Evolutionary conservation across 23 tunicate genomes (phyloP), one percentile per base, ranked within the genome.

Genomic region (Trididemnum miniatum): DNA sequence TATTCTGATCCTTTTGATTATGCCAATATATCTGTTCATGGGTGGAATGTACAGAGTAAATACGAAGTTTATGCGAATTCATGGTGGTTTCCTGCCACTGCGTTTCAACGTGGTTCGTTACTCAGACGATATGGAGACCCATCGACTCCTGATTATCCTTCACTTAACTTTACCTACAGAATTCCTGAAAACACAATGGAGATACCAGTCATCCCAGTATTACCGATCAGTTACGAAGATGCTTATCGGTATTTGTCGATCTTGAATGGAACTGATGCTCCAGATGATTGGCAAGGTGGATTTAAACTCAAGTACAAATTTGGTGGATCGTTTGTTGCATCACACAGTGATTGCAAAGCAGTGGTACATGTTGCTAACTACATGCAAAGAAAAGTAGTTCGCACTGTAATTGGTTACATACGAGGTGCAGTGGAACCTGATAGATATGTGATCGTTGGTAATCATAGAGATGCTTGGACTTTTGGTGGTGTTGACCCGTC

Each of bases 391-490:
- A 84, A 78, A 63, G 84, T 86, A 35, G 71, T 80, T 4, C 71
- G 77, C 18, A 86, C 79, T 0, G 75, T 86, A 7, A 79, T 87
- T 69, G 96, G 99, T 9, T 90, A 83, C 51, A 87, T 86, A 20
- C 65, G 76, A 26, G 99, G 99, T 33, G 71, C 81, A 75, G 77
- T 72, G 22, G 97, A 91, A 51, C 97, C 97, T n/a, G 99, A 91
- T 64, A 77, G 96, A 9, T 91, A 86, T 87, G 97, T 96, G 7
- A 66, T 96, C 40, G 0, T 96, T 26, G 99, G 99, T 0, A 96
- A 96, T 66, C 99, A 96, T 57, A 72, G 99, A 67, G 99, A 96
- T 72, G 99, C 99, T 0, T 96, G 99, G 99, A 88, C 85, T 29
- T 96, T 83, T 87, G 99, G 99, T 15, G 93, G 85, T 15, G 71